Conservation (phyloP, 2,888 invertebrate genomes). For the Fissipunctia ypsillon region DNA sequence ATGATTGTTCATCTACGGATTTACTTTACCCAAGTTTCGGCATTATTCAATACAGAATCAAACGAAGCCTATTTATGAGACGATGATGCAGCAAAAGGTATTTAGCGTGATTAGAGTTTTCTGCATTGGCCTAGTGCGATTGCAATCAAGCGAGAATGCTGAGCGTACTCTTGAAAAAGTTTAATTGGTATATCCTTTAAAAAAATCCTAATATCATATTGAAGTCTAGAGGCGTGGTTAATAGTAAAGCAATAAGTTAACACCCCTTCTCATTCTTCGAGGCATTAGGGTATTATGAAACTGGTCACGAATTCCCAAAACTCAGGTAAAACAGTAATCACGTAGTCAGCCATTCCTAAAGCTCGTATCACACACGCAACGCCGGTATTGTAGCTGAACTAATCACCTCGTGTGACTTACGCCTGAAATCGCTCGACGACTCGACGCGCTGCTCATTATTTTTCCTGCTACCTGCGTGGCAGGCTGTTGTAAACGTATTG, state of each 20-base stretch:
- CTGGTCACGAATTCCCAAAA: neutral
- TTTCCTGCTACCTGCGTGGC: slow-evolving; percentile 50
- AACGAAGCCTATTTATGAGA: no score
- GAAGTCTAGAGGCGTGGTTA: neutral
- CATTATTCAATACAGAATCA: no score
- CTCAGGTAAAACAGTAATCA: neutral
- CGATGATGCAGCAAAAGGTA: no score
- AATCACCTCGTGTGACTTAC: slow-evolving; percentile 63
- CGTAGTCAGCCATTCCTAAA: slow-evolving; percentile 11
- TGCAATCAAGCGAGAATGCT: no score
- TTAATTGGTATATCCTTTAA: no score
- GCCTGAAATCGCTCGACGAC: slow-evolving; percentile 46
- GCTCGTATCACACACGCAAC: slow-evolving; percentile 38
- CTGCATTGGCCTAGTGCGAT: no score
- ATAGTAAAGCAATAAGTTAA: neutral
- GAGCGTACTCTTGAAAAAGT: no score
- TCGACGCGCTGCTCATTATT: slow-evolving; percentile 71
- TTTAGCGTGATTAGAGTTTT: no score
- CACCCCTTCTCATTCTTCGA: neutral
- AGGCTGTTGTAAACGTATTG: slow-evolving; percentile 25
- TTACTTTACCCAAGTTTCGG: no score
- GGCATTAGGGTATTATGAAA: neutral
- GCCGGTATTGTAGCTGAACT: slow-evolving; percentile 56
- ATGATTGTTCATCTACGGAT: neutral
- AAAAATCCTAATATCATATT: no score